Base-by-base conservation (phyloP, 1,140 invertebrate genomes). In the Phymastichus coffea region DNA sequence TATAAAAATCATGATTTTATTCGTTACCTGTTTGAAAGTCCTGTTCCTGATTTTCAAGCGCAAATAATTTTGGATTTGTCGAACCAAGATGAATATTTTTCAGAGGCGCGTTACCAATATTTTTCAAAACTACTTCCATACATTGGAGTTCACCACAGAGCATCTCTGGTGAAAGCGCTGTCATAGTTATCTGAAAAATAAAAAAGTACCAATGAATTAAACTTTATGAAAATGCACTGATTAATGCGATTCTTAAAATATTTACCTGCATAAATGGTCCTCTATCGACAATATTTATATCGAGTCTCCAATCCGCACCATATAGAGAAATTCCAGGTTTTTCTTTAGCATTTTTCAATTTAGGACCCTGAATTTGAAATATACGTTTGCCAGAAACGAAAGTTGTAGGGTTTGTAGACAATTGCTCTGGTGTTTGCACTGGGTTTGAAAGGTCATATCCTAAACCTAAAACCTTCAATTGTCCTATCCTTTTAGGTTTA, bases 211-310 rank as follows among this genome's bases (percentile, higher is more conserved):
- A 55, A n/a, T n/a, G n/a, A n/a, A n/a, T n/a, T n/a, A n/a, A n/a
- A n/a, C n/a, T n/a, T n/a, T n/a, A n/a, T n/a, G n/a, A n/a, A n/a
- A n/a, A n/a, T n/a, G n/a, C n/a, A n/a, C n/a, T n/a, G n/a, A n/a
- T n/a, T n/a, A n/a, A n/a, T n/a, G n/a, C n/a, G n/a, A n/a, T n/a
- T n/a, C n/a, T n/a, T n/a, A n/a, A n/a, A 19, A 54, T 54, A 20
- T 58, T 44, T 74, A 91, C 89, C 79, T 89, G 86, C 67, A 92
- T 78, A 69, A 87, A 87, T 1, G 91, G 89, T n/a, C 86, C 82
- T 54, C 84, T 81, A 3, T 87, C 83, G 23, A 87, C 84, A 40
- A 90, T 78, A 63, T 82, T 84, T 57, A 91, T 86, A 56, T 84
- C 80, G 17, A 91, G 72, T 66, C 85, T 80, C 55, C 83, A 83